Evolutionary conservation across 1,140 invertebrate species (phyloP).

Genomic region (Calosoma granatense): DNA sequence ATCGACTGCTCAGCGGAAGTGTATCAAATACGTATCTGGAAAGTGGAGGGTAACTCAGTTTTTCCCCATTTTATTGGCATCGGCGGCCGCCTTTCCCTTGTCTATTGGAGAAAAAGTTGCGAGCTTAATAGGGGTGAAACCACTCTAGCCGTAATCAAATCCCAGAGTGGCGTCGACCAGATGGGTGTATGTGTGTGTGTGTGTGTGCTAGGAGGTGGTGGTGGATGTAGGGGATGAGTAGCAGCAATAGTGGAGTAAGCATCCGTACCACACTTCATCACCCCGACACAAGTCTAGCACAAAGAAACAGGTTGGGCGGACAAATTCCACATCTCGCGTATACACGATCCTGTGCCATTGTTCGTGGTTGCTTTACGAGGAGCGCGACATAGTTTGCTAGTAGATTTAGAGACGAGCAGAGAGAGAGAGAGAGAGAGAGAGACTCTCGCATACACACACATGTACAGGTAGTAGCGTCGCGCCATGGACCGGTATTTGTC

Average conservation of each 20-base stretch:
- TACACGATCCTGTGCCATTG: neutral
- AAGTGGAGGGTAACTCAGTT: conserved; percentile 13
- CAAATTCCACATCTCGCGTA: neutral
- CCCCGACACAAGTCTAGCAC: conserved; percentile 22
- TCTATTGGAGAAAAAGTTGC: conserved; percentile 25
- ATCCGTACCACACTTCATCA: conserved; percentile 19
- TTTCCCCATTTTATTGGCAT: conserved; percentile 17
- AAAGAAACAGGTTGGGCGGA: conserved; percentile 17
- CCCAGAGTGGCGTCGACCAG: conserved; percentile 19
- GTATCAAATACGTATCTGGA: conserved; percentile 20
- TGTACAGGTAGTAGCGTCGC: neutral
- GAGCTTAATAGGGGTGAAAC: conserved; percentile 36
- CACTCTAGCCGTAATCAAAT: conserved; percentile 37
- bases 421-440: too few species aligned
- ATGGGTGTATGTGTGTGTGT: too few species aligned
- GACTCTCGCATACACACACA: too few species aligned
- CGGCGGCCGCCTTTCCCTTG: conserved; percentile 19
- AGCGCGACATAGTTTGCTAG: neutral
- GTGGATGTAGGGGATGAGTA: neutral
- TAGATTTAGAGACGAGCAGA: neutral
- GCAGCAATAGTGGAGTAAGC: conserved; percentile 1
- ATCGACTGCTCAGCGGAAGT: conserved; percentile 24
- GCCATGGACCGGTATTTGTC: too few species aligned
- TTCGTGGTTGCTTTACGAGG: neutral
- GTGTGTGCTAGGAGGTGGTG: neutral